A percentile compares a stretch with the other conserved stretches of the same genome.
Evolutionary conservation across 2,797 vertebrate genomes (phyloP).

Genomic region (Lepus townsendii): DNA sequence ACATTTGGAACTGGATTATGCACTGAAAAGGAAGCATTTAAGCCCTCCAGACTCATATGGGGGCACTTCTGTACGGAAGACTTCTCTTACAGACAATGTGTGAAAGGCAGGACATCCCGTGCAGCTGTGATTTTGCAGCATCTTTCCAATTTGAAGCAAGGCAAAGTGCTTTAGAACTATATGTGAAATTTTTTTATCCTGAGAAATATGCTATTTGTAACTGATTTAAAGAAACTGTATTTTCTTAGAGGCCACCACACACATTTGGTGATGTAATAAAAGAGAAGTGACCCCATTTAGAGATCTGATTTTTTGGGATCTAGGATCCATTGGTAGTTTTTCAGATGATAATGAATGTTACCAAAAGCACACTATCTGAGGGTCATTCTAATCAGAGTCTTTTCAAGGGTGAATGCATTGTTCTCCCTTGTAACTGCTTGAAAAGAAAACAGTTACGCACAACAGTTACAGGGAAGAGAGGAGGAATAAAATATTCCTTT

Average conservation of each 20-base stretch:
- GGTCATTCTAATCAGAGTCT: constrained; percentile 32
- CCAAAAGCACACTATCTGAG: neutral
- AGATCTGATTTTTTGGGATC: constrained; percentile 29
- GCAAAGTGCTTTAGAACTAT: constrained; percentile 11
- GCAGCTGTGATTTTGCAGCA: neutral
- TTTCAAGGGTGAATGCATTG: constrained; percentile 55
- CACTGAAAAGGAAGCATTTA: neutral
- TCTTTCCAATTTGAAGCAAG: constrained; percentile 17
- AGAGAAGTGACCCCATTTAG: neutral
- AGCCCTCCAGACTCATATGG: neutral
- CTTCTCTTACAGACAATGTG: neutral
- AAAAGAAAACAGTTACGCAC: neutral
- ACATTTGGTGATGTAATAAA: constrained; percentile 8
- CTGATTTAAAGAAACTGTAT: constrained; percentile 10
- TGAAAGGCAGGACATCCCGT: neutral
- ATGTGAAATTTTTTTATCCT: constrained; percentile 41
- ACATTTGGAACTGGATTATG: constrained; percentile 5
- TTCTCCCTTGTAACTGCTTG: constrained; percentile 54
- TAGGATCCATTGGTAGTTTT: constrained; percentile 23
- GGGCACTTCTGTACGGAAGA: neutral
- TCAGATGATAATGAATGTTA: neutral
- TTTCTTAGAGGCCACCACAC: constrained; percentile 14
- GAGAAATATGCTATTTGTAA: constrained; percentile 6
- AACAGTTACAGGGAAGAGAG: neutral
- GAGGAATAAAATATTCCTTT: neutral